These are phyloP conservation scores for Furcula furcula DNA, from an alignment of 2,888 invertebrate species.

Conservation along the genomic window DNA sequence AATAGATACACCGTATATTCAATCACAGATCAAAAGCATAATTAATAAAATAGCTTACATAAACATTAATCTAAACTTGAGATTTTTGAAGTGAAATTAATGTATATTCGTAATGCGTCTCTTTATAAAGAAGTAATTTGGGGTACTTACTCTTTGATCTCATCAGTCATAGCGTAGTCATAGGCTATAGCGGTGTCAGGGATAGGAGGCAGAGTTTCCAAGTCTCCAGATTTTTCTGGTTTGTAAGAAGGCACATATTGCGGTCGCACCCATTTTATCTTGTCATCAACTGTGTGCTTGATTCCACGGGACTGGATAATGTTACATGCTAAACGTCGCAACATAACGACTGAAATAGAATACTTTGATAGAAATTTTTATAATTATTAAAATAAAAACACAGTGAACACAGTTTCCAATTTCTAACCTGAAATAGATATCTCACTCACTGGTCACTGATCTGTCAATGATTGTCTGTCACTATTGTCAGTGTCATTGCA, in stretches of 20 bases:
- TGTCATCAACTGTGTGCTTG: conserved; percentile 86
- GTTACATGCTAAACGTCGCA: conserved; percentile 52
- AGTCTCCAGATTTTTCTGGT: conserved; percentile 87
- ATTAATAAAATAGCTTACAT: no score
- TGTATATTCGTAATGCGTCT: background rate
- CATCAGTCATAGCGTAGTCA: conserved; percentile 83
- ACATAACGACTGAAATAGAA: conserved; percentile 41
- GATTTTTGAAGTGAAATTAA: no score
- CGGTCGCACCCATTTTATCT: conserved; percentile 90
- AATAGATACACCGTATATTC: no score
- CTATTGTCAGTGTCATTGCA: no score
- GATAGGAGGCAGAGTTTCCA: conserved; percentile 79
- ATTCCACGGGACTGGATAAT: conserved; percentile 75
- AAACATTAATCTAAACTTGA: no score
- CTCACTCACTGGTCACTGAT: no score
- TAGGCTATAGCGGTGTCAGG: conserved; percentile 71
- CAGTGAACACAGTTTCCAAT: no score
- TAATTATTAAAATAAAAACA: no score
- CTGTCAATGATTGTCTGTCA: no score
- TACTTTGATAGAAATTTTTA: no score
- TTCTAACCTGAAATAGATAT: no score
- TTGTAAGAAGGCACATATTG: conserved; percentile 84
- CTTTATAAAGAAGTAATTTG: background rate
- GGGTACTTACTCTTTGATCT: conserved; percentile 84
- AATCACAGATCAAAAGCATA: no score